Conservation (phyloP, 2,113 vertebrate species). For the Melanocharis versteri region DNA sequence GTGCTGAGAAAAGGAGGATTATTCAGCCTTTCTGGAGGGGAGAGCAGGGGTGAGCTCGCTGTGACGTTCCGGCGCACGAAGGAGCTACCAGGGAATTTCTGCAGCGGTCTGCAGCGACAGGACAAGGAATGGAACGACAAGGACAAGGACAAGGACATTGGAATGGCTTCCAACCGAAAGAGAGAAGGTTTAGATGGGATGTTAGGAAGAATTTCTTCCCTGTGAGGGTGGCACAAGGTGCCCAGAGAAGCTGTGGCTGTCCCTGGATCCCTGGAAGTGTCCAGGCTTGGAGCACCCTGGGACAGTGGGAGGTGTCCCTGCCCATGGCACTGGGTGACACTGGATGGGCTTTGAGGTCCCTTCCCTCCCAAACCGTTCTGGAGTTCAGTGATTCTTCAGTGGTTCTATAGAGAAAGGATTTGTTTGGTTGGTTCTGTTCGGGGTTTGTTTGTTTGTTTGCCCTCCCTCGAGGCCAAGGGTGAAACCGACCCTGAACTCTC, state of each 20-base stretch:
- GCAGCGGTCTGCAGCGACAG: background rate
- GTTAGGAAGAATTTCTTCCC: background rate
- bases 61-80: background rate
- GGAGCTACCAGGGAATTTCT: background rate
- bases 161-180: background rate
- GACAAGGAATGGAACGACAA: too few species aligned
- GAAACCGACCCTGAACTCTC: background rate
- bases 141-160: background rate
- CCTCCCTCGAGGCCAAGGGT: background rate
- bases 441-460: background rate
- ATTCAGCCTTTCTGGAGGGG: background rate
- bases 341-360: background rate
- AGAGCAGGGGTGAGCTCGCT: fast-evolving
- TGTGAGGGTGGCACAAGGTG: background rate
- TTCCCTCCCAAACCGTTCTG: background rate
- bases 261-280: background rate
- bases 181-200: background rate
- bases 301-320: background rate
- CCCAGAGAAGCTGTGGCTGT: background rate
- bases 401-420: background rate
- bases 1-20: background rate
- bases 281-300: background rate
- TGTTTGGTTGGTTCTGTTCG: too few species aligned
- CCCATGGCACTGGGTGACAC: background rate
- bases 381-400: too few species aligned